These are phyloP conservation scores for Myanophis thanlyinensis DNA, from an alignment of 2,113 vertebrate genomes.

Conservation along the genomic window DNA sequence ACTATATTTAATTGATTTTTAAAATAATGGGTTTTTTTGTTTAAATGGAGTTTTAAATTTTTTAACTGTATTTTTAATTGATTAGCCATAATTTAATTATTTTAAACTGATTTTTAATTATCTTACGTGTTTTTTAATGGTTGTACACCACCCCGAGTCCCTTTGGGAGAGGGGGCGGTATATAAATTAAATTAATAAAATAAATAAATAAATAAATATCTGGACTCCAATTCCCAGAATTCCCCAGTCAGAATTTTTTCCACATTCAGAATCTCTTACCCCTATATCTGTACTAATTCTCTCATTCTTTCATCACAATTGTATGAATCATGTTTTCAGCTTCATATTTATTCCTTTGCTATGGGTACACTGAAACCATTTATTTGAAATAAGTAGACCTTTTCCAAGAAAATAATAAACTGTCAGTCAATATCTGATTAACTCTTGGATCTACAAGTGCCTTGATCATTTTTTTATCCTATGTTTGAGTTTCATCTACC, in stretches of 20 bases:
- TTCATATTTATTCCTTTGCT: neutral
- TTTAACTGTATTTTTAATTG: too few species aligned
- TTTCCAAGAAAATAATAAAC: neutral
- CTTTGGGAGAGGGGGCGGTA: too few species aligned
- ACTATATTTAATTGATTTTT: too few species aligned
- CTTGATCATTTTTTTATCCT: neutral
- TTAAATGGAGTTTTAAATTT: too few species aligned
- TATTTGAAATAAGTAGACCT: neutral
- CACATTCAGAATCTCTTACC: neutral
- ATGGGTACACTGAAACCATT: neutral
- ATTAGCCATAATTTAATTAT: too few species aligned
- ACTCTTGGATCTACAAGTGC: neutral
- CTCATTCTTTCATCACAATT: neutral
- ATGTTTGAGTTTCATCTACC: neutral
- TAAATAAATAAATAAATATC: too few species aligned
- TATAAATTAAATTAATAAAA: too few species aligned
- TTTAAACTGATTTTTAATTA: too few species aligned
- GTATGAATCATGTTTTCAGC: neutral
- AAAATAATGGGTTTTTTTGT: too few species aligned
- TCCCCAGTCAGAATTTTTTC: neutral
- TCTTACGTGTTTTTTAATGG: too few species aligned
- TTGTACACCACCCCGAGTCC: too few species aligned
- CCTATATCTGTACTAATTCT: neutral
- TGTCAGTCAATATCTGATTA: neutral
- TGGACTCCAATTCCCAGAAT: neutral